Percentiles rank a stretch among this genome's conserved stretches.
phyloP scores from a whole-genome alignment of 2,797 vertebrate species.

The Parauchenoglanis punctatus region DNA sequence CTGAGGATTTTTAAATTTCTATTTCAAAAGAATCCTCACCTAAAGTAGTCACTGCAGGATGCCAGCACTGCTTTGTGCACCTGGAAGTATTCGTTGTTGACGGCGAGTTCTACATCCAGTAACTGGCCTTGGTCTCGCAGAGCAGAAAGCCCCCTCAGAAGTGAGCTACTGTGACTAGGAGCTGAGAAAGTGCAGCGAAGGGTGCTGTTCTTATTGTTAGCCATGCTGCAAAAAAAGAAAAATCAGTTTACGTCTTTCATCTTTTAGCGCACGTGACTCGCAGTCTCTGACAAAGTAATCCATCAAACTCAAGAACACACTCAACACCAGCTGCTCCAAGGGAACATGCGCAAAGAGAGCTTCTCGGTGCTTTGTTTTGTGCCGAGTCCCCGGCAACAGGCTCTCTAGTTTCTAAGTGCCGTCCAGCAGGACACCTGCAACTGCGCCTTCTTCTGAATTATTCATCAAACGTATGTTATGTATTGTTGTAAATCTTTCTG shows the following conservation, averaged over 20 bases:
- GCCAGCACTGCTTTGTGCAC: slow-evolving; percentile 97
- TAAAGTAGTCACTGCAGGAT: slow-evolving; percentile 98
- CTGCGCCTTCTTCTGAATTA: slow-evolving; percentile 46
- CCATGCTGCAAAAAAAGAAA: slow-evolving; percentile 82
- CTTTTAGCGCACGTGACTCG: slow-evolving; percentile 14
- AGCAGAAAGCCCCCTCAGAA: slow-evolving; percentile 89
- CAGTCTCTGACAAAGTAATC: slow-evolving; percentile 7
- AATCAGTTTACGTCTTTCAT: slow-evolving; percentile 45
- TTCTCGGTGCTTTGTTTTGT: slow-evolving; percentile 2
- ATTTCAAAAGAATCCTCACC: slow-evolving; percentile 70
- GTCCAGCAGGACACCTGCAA: slow-evolving; percentile 27
- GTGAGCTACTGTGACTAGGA: slow-evolving; percentile 87
- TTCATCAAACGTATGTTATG: slow-evolving; percentile 39
- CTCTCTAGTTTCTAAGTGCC: slow-evolving; percentile 24
- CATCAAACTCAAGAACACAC: slow-evolving; percentile 30
- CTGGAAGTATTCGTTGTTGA: slow-evolving; percentile 90
- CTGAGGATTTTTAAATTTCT: background rate
- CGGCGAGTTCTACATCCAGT: slow-evolving; percentile 90
- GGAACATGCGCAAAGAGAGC: background rate
- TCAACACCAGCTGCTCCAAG: background rate
- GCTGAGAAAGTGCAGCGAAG: slow-evolving; percentile 94
- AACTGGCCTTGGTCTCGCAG: slow-evolving; percentile 91
- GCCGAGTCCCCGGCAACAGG: slow-evolving; percentile 26
- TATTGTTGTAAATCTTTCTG: background rate
- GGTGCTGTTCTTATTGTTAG: slow-evolving; percentile 89